Evolutionary conservation across 2,797 vertebrate genomes (phyloP), one percentile per base, ranked within the genome.

Genomic region (Acropternis orthonyx): DNA sequence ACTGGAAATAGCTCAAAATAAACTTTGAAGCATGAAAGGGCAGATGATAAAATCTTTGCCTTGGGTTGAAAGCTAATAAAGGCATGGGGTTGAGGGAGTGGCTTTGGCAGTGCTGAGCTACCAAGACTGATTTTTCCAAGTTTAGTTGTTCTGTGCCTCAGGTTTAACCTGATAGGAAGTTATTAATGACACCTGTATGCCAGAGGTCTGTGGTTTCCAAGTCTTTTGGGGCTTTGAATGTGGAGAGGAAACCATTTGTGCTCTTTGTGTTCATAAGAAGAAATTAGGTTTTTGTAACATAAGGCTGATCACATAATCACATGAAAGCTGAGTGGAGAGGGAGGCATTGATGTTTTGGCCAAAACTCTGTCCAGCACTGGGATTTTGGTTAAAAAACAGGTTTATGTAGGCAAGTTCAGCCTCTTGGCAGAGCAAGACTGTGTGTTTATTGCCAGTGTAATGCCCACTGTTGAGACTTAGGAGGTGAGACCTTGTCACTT

Each of bases 11-110:
- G 49, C 48, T 61, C 49, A 81, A 78, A 72, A 68, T 88, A 88
- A 85, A 85, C 89, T 85, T 88, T 75, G 8, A 44, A 36, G 88
- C 73, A 69, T 76, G 91, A 96, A 93, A 84, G 48, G 82, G 26
- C 73, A 30, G 73, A 23, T 82, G 51, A 84, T 95, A 92, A 89
- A 83, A 66, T 89, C 76, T 80, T 66, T 75, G 87, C 95, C 89
- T 89, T 8, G 1, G 58, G 93, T 88, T 85, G 86, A 41, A 78
- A 88, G 59, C 30, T 84, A 28, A 76, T 72, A 36, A 86, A 82
- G 74, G 32, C 43, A 52, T 22, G 44, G 63, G 69, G 41, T 62
- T 44, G 88, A 83, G 74, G 54, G 44, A 51, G 75, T 8, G 79
- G 54, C 43, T 91, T 91, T 94, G 91, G 72, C 85, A 83, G 1